Base-by-base conservation (phyloP, 1,140 invertebrate species). In the Cyclina sinensis region DNA sequence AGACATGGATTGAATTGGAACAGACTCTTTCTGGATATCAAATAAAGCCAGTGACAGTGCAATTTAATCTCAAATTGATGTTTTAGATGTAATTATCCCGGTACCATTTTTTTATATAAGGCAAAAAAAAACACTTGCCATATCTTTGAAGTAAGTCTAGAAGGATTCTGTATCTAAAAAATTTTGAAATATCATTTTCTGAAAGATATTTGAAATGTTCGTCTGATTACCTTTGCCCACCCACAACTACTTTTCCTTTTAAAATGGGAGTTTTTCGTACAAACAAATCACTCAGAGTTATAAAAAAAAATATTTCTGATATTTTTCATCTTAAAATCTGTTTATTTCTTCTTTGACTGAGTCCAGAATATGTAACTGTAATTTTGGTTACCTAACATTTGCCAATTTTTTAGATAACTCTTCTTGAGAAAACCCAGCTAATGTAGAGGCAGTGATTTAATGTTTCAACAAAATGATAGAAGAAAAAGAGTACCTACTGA, bases 331-430 rank as follows among this genome's bases (percentile, higher is more conserved):
- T 54, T 37, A 51, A 32, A 30, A 48, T 54, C 43, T 9, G 18
- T 78, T 51, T 78, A 78, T 32, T 78, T 78, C 46, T 54, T 30
- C 37, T 54, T 78, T 78, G 74, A 78, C 74, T 78, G 24, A 78
- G 46, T 54, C 74, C 74, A 51, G 74, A 54, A 51, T 30, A 48
- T 78, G 48, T 35, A 57, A 16, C 3, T 46, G 46, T 51, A 51
- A 46, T 78, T 32, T 5, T 70, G 65, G 32, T 70, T 70, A 37
- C 65, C 35, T 35, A 35, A 51, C 74, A 51, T 78, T 51, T 16
- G 74, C 48, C 74, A 78, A 78, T 46, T 35, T 51, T 51, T 3
- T 78, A 54, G 35, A 35, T 16, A 39, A 37, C 0, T 4, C 1
- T 4, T 35, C 32, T 70, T 70, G 65, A 70, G 2, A 70, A 14